phyloP scores from a whole-genome alignment of 2,888 invertebrate genomes.

The Antitype chi region DNA sequence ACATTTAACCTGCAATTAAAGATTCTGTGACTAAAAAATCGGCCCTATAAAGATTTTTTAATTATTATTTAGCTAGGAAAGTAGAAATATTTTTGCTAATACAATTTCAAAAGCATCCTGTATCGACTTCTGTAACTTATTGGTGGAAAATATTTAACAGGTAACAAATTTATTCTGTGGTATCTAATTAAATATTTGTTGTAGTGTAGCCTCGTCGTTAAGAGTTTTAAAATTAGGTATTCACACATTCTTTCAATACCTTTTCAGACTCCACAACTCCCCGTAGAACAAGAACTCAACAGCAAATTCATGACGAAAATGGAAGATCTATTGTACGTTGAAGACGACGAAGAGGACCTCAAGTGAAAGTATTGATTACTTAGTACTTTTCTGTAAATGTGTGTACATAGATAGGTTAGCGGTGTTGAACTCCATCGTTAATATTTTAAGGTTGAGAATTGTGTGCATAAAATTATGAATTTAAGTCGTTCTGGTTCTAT shows the following conservation, averaged over 20 bases:
- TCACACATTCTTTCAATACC: slow-evolving; percentile 18
- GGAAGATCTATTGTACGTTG: slow-evolving; percentile 85
- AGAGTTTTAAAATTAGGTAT: background rate
- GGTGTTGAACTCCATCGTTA: slow-evolving; percentile 54
- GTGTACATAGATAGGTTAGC: slow-evolving; percentile 68
- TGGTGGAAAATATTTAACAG: slow-evolving; percentile 9
- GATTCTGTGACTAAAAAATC: too few species aligned
- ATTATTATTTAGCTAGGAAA: background rate
- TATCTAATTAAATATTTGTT: background rate
- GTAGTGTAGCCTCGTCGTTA: background rate
- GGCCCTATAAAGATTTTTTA: background rate
- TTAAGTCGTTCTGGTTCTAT: slow-evolving; percentile 26
- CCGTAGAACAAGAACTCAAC: slow-evolving; percentile 78
- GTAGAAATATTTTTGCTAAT: background rate
- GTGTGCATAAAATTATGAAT: slow-evolving; percentile 34
- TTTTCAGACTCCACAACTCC: slow-evolving; percentile 76
- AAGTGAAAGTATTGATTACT: slow-evolving; percentile 73
- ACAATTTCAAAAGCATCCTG: background rate
- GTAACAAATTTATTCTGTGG: slow-evolving; percentile 13
- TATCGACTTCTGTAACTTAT: background rate
- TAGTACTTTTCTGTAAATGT: slow-evolving; percentile 69
- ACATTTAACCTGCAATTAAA: too few species aligned
- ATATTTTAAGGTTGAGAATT: slow-evolving; percentile 44
- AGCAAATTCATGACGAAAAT: slow-evolving; percentile 86
- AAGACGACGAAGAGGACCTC: slow-evolving; percentile 86